Base-by-base conservation (phyloP, 2,888 invertebrate species). In the Colostygia pectinataria region DNA sequence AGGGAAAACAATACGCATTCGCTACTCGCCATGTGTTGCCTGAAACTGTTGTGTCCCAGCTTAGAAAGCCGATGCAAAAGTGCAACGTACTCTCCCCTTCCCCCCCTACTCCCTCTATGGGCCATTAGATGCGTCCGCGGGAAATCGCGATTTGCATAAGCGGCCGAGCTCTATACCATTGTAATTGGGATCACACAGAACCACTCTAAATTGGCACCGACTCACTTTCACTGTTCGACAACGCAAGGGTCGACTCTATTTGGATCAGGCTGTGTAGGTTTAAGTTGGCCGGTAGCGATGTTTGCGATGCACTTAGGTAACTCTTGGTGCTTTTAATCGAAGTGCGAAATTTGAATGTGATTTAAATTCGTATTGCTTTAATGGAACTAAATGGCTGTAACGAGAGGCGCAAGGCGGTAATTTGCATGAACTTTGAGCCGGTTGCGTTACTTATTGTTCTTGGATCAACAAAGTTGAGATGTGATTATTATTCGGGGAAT, bases 101-200 rank as follows among this genome's bases (percentile, higher is more conserved):
- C 57, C 55, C 47, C 59, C 62, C 70, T 66, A 51, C 68, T 72
- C 70, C 70, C 73, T 71, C 71, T 72, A 85, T 68, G 82, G 77
- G 60, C 89, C 88, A 90, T 90, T 89, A 90, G 88, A 82, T 76
- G 83, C 79, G 87, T 89, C 82, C 88, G 83, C 86, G 83, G 80
- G 80, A 81, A 83, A 81, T 82, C 83, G 80, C 80, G 83, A 89
- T 90, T 89, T 90, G 88, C 89, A 90, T 90, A 90, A 90, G 84
- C 89, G 88, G 88, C 87, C 88, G 83, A 81, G 79, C 76, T 80
- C 83, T 80, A 82, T 80, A 81, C 85, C 85, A 80, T 80, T 78
- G 87, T 89, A 88, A 87, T 89, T 88, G 86, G 83, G 83, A 86
- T 85, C 86, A 83, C 83, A 78, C 77, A 77, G 66, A 74, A 68